A percentile compares a stretch with the other conserved stretches of the same genome.
Conservation (phyloP, 2,797 vertebrate genomes). For the Cetoscarus ocellatus region DNA sequence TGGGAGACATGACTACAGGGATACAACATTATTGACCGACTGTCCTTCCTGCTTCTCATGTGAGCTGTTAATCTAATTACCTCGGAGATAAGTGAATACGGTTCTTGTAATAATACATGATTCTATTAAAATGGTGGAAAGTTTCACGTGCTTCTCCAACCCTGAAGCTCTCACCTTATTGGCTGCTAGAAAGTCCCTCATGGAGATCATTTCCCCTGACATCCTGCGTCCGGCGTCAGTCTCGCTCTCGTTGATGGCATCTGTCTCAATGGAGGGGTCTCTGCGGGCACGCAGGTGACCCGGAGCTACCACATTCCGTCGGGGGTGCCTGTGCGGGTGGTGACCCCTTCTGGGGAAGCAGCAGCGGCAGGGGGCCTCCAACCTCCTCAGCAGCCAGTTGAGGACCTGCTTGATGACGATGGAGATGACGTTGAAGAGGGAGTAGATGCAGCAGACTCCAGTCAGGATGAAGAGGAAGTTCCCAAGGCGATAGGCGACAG, state of each 20-base stretch:
- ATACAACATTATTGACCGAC: conserved; percentile 13
- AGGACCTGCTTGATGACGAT: conserved; percentile 97
- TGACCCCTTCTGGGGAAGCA: conserved; percentile 77
- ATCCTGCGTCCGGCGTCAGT: conserved; percentile 88
- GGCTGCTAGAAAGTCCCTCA: conserved; percentile 93
- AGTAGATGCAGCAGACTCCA: conserved; percentile 98
- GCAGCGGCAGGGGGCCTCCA: conserved; percentile 85
- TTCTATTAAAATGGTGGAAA: background rate
- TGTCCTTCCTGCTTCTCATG: conserved; percentile 6
- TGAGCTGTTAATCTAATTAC: conserved; percentile 15
- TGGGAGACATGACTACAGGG: background rate
- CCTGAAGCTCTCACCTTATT: conserved; percentile 85
- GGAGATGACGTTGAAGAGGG: conserved; percentile 96
- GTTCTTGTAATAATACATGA: conserved; percentile 8
- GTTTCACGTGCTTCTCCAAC: background rate
- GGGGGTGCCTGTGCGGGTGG: conserved; percentile 79
- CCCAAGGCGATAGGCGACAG: conserved; percentile 87
- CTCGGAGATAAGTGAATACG: background rate
- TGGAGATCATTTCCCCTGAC: conserved; percentile 96
- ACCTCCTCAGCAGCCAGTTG: conserved; percentile 92
- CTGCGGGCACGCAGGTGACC: conserved; percentile 83
- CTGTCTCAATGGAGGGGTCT: conserved; percentile 91
- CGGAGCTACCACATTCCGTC: conserved; percentile 90
- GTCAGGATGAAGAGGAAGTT: conserved; percentile 95
- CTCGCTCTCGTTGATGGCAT: conserved; percentile 90